Percentiles rank a stretch among this genome's conserved stretches.
These are phyloP conservation scores for Belgica antarctica DNA, from an alignment of 2,888 invertebrate species.

Conservation along the genomic window DNA sequence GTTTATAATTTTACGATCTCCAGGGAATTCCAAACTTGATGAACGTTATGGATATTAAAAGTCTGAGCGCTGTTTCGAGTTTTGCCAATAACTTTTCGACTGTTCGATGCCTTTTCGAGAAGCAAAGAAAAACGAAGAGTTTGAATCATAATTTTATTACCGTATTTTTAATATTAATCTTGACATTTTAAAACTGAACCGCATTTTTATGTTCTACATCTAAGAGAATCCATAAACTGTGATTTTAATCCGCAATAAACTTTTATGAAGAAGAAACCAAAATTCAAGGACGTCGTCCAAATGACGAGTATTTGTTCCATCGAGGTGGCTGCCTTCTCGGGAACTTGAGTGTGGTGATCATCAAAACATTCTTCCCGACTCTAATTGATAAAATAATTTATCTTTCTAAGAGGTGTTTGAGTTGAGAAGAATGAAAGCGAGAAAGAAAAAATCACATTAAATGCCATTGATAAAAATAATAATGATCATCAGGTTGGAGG, in stretches of 20 bases:
- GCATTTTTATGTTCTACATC: not conserved
- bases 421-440: not conserved
- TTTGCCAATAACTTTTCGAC: not conserved
- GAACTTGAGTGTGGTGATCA: not conserved
- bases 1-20: not conserved
- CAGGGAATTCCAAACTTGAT: not conserved
- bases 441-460: slow-evolving; percentile 36
- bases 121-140: too few species aligned
- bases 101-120: too few species aligned
- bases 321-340: not conserved
- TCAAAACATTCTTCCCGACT: not conserved
- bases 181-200: slow-evolving; percentile 25
- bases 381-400: slow-evolving; percentile 43
- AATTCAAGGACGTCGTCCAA: not conserved
- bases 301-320: not conserved
- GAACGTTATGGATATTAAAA: too few species aligned
- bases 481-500: slow-evolving; percentile 42
- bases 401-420: not conserved
- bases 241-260: not conserved
- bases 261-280: not conserved
- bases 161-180: not conserved
- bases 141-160: slow-evolving; percentile 9
- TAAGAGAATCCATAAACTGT: not conserved
- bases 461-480: slow-evolving; percentile 40
- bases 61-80: not conserved